Evolutionary conservation across 1,140 invertebrate species (phyloP), one percentile per base, ranked within the genome.

Genomic region (Temnothorax nylanderi): DNA sequence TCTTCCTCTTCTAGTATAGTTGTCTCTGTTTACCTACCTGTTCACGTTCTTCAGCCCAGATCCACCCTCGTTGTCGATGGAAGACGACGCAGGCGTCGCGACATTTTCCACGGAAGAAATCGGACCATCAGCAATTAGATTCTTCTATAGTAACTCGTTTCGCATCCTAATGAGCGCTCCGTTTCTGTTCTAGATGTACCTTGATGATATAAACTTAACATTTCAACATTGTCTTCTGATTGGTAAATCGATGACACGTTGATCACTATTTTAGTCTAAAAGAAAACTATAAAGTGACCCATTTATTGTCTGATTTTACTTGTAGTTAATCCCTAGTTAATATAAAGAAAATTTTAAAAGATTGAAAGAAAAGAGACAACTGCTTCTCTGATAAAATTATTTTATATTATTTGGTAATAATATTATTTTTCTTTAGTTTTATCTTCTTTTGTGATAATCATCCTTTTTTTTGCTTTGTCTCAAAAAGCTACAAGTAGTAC

Each of bases 31-130:
- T 44, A 26, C 67, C 80, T 80, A 81, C 81, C 51, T 77, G 51
- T 87, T 75, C 62, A 34, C 84, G 58, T 77, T 67, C 49, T 26
- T 51, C 76, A 62, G 74, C 60, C 60, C 85, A 72, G 81, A 91
- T 60, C 75, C 72, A 56, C 54, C 84, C 60, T 88, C 78, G 85
- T 69, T 49, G 65, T 88, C 87, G 32, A 47, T 44, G 34, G 26
- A 85, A 72, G 86, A 71, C 32, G 44, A 89, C 93, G 93, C 93
- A 94, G 71, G 93, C 93, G 93, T 92, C 89, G 71, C 91, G 91
- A 92, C 91, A 94, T 94, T 94, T 93, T 89, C 90, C 89, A 47
- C 88, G 58, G 56, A 93, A 90, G 90, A 90, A 93, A 91, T 90
- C 88, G 76, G 81, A 49, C 81, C 3, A 69, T 85, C 72, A 65